Evolutionary conservation across 2,888 invertebrate genomes (phyloP).

Genomic region (Chymomyza caudatula): DNA sequence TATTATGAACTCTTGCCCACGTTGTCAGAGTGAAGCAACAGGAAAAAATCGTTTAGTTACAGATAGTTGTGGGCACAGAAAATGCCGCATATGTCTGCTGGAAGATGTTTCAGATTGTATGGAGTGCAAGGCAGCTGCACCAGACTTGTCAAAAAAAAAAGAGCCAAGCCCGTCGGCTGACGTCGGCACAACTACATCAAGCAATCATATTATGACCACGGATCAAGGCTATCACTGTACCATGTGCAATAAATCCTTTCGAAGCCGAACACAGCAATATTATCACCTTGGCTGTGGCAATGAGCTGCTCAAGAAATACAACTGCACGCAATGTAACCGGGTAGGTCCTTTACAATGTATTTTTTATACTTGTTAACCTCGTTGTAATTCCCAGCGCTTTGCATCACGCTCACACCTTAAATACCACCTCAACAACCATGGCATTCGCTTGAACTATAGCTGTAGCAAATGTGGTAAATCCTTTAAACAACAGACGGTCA

Average conservation of each 20-base stretch:
- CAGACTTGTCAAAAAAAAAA: not conserved
- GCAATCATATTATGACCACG: constrained; percentile 38
- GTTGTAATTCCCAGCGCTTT: constrained; percentile 80
- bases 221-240: constrained; percentile 79
- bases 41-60: constrained; percentile 83
- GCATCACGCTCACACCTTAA: constrained; percentile 85
- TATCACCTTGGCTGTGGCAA: constrained; percentile 83
- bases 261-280: constrained; percentile 83
- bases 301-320: constrained; percentile 78
- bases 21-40: constrained; percentile 72
- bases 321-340: constrained; percentile 77
- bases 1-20: constrained; percentile 49
- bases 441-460: constrained; percentile 19
- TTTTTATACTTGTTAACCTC: not conserved
- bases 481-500: constrained; percentile 84
- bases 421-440: constrained; percentile 81
- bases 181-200: constrained; percentile 51
- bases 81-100: constrained; percentile 86
- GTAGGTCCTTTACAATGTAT: constrained; percentile 49
- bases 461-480: constrained; percentile 81
- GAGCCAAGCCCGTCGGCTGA: constrained; percentile 13
- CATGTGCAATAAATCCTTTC: constrained; percentile 84
- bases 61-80: constrained; percentile 87
- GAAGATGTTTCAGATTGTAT: constrained; percentile 83
- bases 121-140: constrained; percentile 41